Percentiles rank a stretch among this genome's conserved stretches.
phyloP scores from a whole-genome alignment of 2,797 vertebrate species.

The Salmo trutta region DNA sequence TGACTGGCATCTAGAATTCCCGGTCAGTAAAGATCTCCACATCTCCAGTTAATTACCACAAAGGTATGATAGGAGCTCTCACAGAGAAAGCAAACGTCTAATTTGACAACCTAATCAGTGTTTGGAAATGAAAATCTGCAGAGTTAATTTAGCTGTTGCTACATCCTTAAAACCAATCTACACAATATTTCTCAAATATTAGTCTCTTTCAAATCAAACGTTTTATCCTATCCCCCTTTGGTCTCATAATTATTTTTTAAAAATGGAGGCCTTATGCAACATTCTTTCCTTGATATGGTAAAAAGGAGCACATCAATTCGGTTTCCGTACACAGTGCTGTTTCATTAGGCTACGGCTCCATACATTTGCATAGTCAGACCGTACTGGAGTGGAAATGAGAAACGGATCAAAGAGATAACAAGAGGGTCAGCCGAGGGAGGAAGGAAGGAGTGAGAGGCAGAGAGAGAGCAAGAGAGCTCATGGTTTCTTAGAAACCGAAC shows the following conservation, averaged over 20 bases:
- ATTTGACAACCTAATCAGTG: neutral
- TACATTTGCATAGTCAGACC: neutral
- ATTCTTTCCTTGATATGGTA: neutral
- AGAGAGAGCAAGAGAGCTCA: neutral
- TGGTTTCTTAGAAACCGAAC: slow-evolving; percentile 17
- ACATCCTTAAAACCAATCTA: neutral
- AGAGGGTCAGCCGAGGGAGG: neutral
- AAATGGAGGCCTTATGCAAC: neutral
- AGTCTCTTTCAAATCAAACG: neutral
- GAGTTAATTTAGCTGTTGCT: neutral
- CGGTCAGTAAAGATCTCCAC: too few species aligned
- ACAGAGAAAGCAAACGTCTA: neutral
- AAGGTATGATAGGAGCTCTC: neutral
- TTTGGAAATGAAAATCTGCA: neutral
- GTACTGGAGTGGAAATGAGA: neutral
- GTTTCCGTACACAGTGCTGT: neutral
- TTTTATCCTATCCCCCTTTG: neutral
- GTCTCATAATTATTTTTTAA: neutral
- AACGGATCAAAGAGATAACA: neutral
- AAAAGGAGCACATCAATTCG: neutral
- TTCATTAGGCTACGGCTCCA: neutral
- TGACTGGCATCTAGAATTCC: neutral
- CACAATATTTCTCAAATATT: neutral
- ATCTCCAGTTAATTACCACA: too few species aligned
- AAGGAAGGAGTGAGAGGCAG: neutral